Evolutionary conservation across 2,888 invertebrate genomes (phyloP).

Genomic region (Mesodorylaimus sp.): DNA sequence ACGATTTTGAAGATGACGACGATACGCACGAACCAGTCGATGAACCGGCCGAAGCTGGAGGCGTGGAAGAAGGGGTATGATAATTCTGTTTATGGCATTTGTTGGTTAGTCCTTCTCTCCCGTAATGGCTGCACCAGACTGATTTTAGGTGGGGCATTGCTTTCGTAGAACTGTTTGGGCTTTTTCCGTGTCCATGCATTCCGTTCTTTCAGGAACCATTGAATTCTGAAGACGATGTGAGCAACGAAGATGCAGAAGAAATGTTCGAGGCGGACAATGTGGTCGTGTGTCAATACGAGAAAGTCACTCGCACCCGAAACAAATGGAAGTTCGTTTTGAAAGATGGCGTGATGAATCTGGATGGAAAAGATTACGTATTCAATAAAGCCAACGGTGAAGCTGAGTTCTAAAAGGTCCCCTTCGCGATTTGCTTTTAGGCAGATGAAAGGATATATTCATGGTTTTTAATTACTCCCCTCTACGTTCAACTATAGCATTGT

Average conservation of each 20-base stretch:
- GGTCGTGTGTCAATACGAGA: constrained; percentile 98
- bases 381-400: constrained; percentile 97
- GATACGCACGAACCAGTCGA: constrained; percentile 49
- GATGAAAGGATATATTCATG: too few relatives aligned
- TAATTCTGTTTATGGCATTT: constrained; percentile 8
- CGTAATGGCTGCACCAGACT: neutral
- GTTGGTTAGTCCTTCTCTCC: neutral
- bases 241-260: constrained; percentile 65
- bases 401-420: constrained; percentile 94
- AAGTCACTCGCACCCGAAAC: constrained; percentile 89
- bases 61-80: constrained; percentile 37
- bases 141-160: too few relatives aligned
- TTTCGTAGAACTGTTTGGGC: too few relatives aligned
- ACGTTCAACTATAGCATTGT: too few relatives aligned
- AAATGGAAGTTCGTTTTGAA: constrained; percentile 99
- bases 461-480: too few relatives aligned
- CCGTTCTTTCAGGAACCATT: constrained; percentile 53
- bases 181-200: neutral
- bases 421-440: too few relatives aligned
- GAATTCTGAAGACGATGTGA: constrained; percentile 76
- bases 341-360: constrained; percentile 97
- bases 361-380: constrained; percentile 93
- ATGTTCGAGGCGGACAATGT: constrained; percentile 98
- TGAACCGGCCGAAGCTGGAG: constrained; percentile 56
- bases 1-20: constrained; percentile 52